These are phyloP conservation scores for Pachycephus smyrnensis DNA, from an alignment of 2,888 invertebrate genomes.

Conservation along the genomic window DNA sequence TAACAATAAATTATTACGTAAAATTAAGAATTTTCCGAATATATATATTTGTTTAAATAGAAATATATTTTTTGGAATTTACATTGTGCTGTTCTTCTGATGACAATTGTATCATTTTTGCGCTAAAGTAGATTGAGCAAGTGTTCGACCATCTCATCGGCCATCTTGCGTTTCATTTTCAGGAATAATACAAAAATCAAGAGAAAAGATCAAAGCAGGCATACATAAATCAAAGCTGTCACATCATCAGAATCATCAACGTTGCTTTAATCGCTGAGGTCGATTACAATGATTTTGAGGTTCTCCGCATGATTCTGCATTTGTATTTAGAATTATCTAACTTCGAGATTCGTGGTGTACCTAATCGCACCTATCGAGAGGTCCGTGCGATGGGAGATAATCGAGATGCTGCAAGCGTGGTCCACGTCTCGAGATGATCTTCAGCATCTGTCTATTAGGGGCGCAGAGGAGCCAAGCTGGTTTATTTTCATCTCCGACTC, in stretches of 20 bases:
- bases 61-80: neutral
- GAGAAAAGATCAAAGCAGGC: neutral
- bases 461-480: conserved; percentile 35
- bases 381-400: conserved; percentile 38
- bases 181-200: neutral
- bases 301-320: neutral
- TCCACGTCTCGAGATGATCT: conserved; percentile 60
- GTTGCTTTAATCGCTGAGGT: neutral
- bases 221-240: neutral
- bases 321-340: neutral
- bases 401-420: conserved; percentile 46
- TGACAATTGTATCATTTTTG: neutral
- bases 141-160: neutral
- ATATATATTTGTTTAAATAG: neutral
- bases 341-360: neutral
- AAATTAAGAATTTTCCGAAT: neutral
- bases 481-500: conserved; percentile 24
- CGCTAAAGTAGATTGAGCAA: neutral
- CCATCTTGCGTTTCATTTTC: neutral
- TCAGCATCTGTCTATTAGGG: conserved; percentile 57
- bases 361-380: neutral
- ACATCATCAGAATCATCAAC: neutral
- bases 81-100: neutral
- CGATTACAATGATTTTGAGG: neutral
- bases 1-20: neutral